Base-by-base conservation (phyloP, 2,888 invertebrate genomes). In the Phengaris alcon region DNA sequence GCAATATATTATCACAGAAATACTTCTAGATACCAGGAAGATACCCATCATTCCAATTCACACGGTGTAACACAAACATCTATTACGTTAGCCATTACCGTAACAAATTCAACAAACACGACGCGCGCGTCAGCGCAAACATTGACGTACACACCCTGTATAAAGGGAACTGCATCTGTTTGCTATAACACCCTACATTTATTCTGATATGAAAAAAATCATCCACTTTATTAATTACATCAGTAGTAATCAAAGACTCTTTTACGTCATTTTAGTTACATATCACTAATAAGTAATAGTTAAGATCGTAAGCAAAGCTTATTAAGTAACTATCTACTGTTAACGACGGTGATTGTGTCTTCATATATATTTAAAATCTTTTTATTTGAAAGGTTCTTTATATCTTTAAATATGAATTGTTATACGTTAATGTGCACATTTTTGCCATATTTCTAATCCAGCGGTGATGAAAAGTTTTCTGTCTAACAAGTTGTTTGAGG, bases 31-130 rank as follows among this genome's bases (percentile, higher is more conserved):
- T 57, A 3, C 57, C 15, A 22, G 8, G 8, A 64, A 35, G 22
- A 22, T 22, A 46, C 8, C 3, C 12, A 9, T 48, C 9, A 15
- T 48, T 48, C 75, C 46, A 22, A 68, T 72, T 72, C 72, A 72
- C 72, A 72, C 54, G 54, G 35, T 52, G 72, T 54, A 75, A 69
- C 73, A 75, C 10, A 74, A 75, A 77, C 69, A 77, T 85, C 88
- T 90, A 91, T 91, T 89, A 91, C 84, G 83, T 80, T 82, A 82
- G 82, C 90, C 87, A 92, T 92, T 91, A 90, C 83, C 80, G 89
- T 89, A 87, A 89, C 87, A 87, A 87, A 86, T 86, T 85, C 80
- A 83, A 81, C 82, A 89, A 89, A 90, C 87, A 90, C 85, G 78
- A 80, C 75, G 75, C 78, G 79, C 79, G 79, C 78, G 81, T 80